Base-by-base conservation (phyloP, 2,797 vertebrate genomes). In the Podarcis lilfordi region DNA sequence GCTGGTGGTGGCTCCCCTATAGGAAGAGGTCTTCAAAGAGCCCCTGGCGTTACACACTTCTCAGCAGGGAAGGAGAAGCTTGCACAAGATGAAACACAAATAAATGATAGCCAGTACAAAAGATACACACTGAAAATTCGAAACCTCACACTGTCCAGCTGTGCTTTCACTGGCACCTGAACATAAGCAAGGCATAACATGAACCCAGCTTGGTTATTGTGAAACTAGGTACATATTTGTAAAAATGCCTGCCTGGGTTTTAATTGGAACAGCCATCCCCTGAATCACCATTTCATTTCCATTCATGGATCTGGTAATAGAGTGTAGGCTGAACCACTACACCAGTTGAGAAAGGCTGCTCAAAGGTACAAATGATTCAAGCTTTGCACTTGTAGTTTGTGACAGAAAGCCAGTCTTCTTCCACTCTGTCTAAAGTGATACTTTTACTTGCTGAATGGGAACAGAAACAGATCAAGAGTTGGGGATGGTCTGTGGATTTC, bases 11-110 rank as follows among this genome's bases (percentile, higher is more conserved):
- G 89, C 92, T 95, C 92, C 93, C 91, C 92, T 92, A 92, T 91
- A 94, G 95, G 92, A 94, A 95, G 92, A 94, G 95, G 93, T 89
- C 95, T 96, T 96, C 95, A 96, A 96, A 96, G 94, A 95, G 94
- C 95, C 95, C 95, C 95, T 92, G 95, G 95, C 83, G 95, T 91
- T 95, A 91, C 91, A 88, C 0, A 92, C 95, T 94, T 95, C 95
- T 93, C 95, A 96, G 94, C 94, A 92, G 93, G 94, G 95, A 89
- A 94, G 93, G 85, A 91, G 55, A 87, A 93, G 95, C 91, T 93
- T 78, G 93, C 88, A 91, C 85, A 93, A 95, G 95, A 95, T 93
- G 95, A 95, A 95, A 95, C 61, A 11, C 94, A 95, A 95, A 96
- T 95, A 95, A 96, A 95, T 95, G 95, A 93, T 91, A 92, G 94